Percentiles rank a stretch among this genome's conserved stretches.
phyloP scores from a whole-genome alignment of 2,113 vertebrate genomes.

The Phylloscopus whistleri region DNA sequence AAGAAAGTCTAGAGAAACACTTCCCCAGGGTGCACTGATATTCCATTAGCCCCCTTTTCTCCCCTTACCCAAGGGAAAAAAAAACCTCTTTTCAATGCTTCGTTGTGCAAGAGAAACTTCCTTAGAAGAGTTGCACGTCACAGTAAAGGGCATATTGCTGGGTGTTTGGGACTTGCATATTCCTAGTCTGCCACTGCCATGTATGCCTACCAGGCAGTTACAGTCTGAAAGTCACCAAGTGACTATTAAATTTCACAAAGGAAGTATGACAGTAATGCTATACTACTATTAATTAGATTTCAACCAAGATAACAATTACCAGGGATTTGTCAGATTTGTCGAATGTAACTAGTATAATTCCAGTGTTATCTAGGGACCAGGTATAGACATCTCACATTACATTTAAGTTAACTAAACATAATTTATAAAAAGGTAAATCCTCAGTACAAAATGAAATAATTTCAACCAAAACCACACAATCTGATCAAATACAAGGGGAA shows the following conservation, averaged over 20 bases:
- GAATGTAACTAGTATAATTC: constrained; percentile 37
- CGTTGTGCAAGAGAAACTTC: not conserved
- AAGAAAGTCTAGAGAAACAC: not conserved
- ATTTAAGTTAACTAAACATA: constrained; percentile 42
- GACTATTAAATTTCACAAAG: not conserved
- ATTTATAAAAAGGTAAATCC: constrained; percentile 8
- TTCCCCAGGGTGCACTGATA: not conserved
- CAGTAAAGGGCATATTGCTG: not conserved
- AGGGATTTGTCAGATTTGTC: constrained; percentile 32
- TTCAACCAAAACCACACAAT: not conserved
- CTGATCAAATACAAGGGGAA: constrained; percentile 5
- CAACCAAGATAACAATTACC: constrained; percentile 1
- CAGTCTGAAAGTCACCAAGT: not conserved
- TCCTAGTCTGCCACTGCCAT: not conserved
- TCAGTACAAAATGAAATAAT: not conserved
- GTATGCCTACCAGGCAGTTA: not conserved
- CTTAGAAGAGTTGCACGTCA: not conserved
- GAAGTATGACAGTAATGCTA: not conserved
- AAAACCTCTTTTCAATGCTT: not conserved
- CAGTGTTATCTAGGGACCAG: constrained; percentile 3
- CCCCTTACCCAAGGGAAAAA: not conserved
- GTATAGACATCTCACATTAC: constrained; percentile 2
- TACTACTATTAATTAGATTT: constrained; percentile 49
- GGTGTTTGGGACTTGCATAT: not conserved
- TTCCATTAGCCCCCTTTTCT: not conserved